These are phyloP conservation scores for Merluccius polli DNA, from an alignment of 2,797 vertebrate genomes.

Conservation along the genomic window DNA sequence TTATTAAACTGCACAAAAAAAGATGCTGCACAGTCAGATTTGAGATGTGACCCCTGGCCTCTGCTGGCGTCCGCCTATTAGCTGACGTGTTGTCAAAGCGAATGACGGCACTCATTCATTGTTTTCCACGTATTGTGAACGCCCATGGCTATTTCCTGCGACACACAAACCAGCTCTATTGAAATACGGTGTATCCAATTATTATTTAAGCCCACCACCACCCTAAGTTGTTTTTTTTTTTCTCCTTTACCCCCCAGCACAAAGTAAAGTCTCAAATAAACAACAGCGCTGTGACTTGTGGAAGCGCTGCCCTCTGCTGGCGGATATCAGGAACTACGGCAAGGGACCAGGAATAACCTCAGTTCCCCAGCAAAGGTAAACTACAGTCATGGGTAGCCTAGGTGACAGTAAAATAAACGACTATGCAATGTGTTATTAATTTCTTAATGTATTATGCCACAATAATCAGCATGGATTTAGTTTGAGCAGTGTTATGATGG, in stretches of 20 bases:
- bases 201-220: not conserved
- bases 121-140: not conserved
- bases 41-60: not conserved
- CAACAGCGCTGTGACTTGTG: slow-evolving; percentile 33
- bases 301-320: slow-evolving; percentile 65
- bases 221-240: not conserved
- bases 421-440: not conserved
- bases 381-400: not conserved
- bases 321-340: slow-evolving; percentile 40
- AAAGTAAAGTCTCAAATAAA: not conserved
- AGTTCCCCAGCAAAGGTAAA: not conserved
- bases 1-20: slow-evolving; percentile 43
- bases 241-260: not conserved
- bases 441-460: not conserved
- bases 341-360: not conserved
- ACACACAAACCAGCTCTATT: not conserved
- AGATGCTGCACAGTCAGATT: not conserved
- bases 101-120: not conserved
- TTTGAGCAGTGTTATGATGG: not conserved
- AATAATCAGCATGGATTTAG: not conserved
- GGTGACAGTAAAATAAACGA: not conserved
- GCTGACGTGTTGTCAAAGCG: no score
- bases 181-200: not conserved
- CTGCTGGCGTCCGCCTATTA: not conserved
- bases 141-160: not conserved